These are phyloP conservation scores for Balaeniceps rex DNA, from an alignment of 2,113 vertebrate genomes.

Conservation along the genomic window DNA sequence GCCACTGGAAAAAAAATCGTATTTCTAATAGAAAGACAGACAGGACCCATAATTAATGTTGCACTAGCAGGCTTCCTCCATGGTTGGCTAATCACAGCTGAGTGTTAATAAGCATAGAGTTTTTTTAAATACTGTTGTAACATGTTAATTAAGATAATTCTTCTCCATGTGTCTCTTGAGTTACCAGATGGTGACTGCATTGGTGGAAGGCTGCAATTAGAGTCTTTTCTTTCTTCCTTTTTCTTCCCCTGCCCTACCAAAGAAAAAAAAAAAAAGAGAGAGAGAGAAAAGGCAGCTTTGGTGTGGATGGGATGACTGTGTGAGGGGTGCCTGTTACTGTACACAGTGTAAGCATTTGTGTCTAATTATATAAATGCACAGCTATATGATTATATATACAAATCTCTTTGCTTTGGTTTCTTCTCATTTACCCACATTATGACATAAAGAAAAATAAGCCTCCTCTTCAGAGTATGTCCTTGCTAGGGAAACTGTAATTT, in stretches of 20 bases:
- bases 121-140: constrained; percentile 68
- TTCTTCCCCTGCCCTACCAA: background rate
- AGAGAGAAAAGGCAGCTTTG: background rate
- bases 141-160: constrained; percentile 80
- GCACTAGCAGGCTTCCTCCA: constrained; percentile 14
- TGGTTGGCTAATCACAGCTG: constrained; percentile 60
- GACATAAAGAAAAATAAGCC: constrained; percentile 26
- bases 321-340: constrained; percentile 65
- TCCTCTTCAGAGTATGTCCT: constrained; percentile 4
- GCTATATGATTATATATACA: constrained; percentile 69
- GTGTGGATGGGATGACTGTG: constrained; percentile 52
- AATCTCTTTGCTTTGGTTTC: constrained; percentile 45
- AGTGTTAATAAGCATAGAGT: constrained; percentile 62
- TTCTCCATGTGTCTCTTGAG: constrained; percentile 63
- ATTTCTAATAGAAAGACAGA: constrained; percentile 48
- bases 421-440: constrained; percentile 44
- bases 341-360: constrained; percentile 56
- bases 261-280: too few relatives aligned
- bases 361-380: constrained; percentile 73
- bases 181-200: constrained; percentile 76
- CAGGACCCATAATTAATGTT: constrained; percentile 55
- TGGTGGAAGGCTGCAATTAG: constrained; percentile 75
- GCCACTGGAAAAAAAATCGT: background rate
- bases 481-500: constrained; percentile 34
- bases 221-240: constrained; percentile 65